Evolutionary conservation across 2,888 invertebrate species (phyloP), one percentile per base, ranked within the genome.

Genomic region (Melanotus villosus): DNA sequence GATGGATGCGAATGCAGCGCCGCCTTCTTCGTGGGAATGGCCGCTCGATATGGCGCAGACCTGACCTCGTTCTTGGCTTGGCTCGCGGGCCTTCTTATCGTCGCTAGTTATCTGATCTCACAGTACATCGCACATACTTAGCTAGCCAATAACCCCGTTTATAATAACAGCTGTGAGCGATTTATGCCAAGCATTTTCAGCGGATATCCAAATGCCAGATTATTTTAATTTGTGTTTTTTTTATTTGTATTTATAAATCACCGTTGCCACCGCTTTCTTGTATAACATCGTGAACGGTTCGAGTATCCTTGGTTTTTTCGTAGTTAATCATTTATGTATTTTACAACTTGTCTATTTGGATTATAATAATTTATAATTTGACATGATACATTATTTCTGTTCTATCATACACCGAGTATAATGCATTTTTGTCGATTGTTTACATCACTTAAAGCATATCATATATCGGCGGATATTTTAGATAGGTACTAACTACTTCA

Each of bases 21-120:
- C 71, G 72, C 72, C 70, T 68, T 63, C 75, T 73, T 64, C 73
- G 73, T 73, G 75, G 73, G 76, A 74, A 76, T 75, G 75, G 72
- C 75, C 75, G 76, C 75, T 77, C 76, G 76, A 76, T 75, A 75
- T 73, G 76, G 75, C 76, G 76, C 75, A 77, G 75, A 77, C 76
- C 75, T 77, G 76, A 77, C 76, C 76, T 77, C 75, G 75, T 76
- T 77, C 75, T 71, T 54, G 58, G 68, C 68, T 70, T 56, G 50
- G 69, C 70, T 65, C 59, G 70, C 65, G 65, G 71, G 32, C 47
- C 56, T 50, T 26, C 60, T 71, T 65, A 64, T 71, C 65, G 50
- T 59, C 23, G 57, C 65, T 18, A 30, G 57, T 67, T 62, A 60
- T 64, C 66, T 58, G 58, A 66, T 69, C 58, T 72, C 19, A 57